These are phyloP conservation scores for Apodemia mormo DNA, from an alignment of 2,888 invertebrate species.

Conservation along the genomic window DNA sequence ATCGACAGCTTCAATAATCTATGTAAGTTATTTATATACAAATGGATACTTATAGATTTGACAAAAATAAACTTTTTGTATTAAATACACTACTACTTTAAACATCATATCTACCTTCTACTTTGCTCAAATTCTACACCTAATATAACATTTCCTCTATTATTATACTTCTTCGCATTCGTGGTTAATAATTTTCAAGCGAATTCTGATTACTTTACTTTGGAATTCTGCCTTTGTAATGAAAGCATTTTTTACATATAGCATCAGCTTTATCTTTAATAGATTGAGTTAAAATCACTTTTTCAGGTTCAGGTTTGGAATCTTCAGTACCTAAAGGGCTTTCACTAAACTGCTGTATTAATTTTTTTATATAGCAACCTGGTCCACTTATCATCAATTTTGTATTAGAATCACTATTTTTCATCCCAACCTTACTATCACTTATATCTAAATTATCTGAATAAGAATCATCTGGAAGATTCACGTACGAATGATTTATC, in stretches of 20 bases:
- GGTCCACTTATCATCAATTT: conserved; percentile 71
- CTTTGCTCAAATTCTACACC: conserved; percentile 18
- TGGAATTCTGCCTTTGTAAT: conserved; percentile 70
- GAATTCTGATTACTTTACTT: conserved; percentile 48
- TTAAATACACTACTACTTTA: conserved; percentile 18
- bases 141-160: neutral
- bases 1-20: too few relatives aligned
- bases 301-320: conserved; percentile 64
- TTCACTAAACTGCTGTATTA: conserved; percentile 78
- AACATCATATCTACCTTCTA: conserved; percentile 26
- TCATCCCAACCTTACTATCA: conserved; percentile 42
- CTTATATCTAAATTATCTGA: conserved; percentile 46
- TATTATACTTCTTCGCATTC: neutral
- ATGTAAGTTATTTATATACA: too few relatives aligned
- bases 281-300: conserved; percentile 56
- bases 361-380: conserved; percentile 72
- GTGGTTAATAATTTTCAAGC: neutral
- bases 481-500: conserved; percentile 61
- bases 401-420: conserved; percentile 45
- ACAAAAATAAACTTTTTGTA: too few relatives aligned
- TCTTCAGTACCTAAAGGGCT: conserved; percentile 68
- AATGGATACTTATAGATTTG: too few relatives aligned
- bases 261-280: conserved; percentile 74
- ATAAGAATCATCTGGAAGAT: conserved; percentile 61
- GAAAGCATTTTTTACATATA: conserved; percentile 77